phyloP scores from a whole-genome alignment of 1,140 invertebrate genomes.

The Pinna nobilis region DNA sequence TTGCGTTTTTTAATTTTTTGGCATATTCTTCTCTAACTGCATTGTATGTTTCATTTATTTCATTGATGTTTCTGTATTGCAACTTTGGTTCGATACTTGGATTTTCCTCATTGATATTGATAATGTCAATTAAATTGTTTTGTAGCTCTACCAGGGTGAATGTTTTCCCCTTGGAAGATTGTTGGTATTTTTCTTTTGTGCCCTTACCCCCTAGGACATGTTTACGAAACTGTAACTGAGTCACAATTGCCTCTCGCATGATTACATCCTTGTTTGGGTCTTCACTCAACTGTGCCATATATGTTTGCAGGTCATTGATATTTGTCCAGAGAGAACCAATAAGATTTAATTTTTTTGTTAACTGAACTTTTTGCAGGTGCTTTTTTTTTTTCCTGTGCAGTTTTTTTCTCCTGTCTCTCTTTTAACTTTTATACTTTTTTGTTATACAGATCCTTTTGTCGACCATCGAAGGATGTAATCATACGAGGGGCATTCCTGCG shows the following conservation, averaged over 20 bases:
- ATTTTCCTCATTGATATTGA: neutral
- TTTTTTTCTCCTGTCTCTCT: neutral
- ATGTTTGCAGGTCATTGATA: neutral
- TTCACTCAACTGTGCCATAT: neutral
- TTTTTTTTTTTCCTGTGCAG: neutral
- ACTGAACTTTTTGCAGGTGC: neutral
- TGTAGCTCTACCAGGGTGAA: neutral
- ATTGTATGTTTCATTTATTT: no score
- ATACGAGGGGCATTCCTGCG: neutral
- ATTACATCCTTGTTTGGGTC: no score
- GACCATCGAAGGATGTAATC: constrained; percentile 7
- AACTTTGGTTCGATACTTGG: no score
- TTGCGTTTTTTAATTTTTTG: no score
- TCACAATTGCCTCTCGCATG: neutral
- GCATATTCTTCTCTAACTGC: no score
- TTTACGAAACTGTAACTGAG: neutral
- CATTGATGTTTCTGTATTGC: no score
- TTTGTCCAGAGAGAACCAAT: neutral
- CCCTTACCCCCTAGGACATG: neutral
- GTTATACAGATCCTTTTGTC: constrained; percentile 14
- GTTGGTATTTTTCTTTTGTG: neutral
- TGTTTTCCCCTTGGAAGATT: neutral
- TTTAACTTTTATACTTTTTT: neutral
- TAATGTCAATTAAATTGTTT: neutral
- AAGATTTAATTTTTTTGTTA: neutral